Evolutionary conservation across 2,797 vertebrate genomes (phyloP).

Genomic region (Moxostoma hubbsi): DNA sequence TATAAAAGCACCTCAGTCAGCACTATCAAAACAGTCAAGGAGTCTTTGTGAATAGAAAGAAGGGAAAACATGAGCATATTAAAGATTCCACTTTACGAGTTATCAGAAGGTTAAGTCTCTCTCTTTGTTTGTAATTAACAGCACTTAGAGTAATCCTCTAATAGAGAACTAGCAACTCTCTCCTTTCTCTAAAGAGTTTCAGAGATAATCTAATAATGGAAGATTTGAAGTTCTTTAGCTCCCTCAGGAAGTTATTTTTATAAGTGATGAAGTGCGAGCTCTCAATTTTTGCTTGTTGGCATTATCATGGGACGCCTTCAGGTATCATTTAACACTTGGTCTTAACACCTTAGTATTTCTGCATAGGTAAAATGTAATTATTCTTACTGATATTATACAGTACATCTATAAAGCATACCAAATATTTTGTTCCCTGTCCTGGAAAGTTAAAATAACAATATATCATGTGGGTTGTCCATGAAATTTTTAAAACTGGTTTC

Average conservation of each 20-base stretch:
- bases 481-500: no score
- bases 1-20: slow-evolving; percentile 1
- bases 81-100: not conserved
- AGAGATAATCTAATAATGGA: slow-evolving; percentile 53
- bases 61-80: not conserved
- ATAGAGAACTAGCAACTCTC: slow-evolving; percentile 24
- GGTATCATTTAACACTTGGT: not conserved
- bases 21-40: not conserved
- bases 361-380: not conserved
- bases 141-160: slow-evolving; percentile 48
- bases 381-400: no score
- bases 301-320: slow-evolving; percentile 38
- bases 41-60: not conserved
- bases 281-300: not conserved
- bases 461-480: no score
- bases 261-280: slow-evolving; percentile 17
- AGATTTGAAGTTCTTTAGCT: slow-evolving; percentile 29
- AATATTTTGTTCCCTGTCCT: no score
- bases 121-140: not conserved
- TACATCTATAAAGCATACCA: no score
- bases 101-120: not conserved
- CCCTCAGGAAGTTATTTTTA: slow-evolving; percentile 40
- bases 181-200: slow-evolving; percentile 21
- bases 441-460: no score
- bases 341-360: not conserved